Conservation (phyloP, 1,140 invertebrate genomes). For the Aphis craccivora region DNA sequence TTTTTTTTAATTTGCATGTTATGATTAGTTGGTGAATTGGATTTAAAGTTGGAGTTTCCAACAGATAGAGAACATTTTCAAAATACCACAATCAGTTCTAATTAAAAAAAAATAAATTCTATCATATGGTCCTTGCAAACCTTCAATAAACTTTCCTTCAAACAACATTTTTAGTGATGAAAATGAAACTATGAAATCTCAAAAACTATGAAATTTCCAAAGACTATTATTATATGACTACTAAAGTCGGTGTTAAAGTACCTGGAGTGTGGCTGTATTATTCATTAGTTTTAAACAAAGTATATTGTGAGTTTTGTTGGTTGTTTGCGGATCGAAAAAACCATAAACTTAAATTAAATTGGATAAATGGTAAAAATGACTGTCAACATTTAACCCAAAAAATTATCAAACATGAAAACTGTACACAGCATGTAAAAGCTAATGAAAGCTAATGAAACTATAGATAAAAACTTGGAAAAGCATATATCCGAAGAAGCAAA, state of each 20-base stretch:
- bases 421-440: not conserved
- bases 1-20: too few species aligned
- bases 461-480: not conserved
- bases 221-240: not conserved
- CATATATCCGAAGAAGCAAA: not conserved
- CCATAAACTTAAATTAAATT: not conserved
- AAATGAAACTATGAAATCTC: not conserved
- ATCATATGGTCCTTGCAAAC: not conserved
- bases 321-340: not conserved
- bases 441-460: too few species aligned
- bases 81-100: not conserved
- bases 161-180: not conserved
- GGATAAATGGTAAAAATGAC: not conserved
- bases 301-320: not conserved
- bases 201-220: not conserved
- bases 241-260: not conserved
- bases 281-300: not conserved
- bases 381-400: not conserved
- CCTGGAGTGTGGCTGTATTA: not conserved
- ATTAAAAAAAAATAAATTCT: not conserved
- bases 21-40: too few species aligned
- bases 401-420: constrained; percentile 7
- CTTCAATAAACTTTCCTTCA: not conserved
- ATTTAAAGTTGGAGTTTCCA: not conserved
- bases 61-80: not conserved